Base-by-base conservation (phyloP, 2,113 vertebrate species). In the Dromaius novaehollandiae region DNA sequence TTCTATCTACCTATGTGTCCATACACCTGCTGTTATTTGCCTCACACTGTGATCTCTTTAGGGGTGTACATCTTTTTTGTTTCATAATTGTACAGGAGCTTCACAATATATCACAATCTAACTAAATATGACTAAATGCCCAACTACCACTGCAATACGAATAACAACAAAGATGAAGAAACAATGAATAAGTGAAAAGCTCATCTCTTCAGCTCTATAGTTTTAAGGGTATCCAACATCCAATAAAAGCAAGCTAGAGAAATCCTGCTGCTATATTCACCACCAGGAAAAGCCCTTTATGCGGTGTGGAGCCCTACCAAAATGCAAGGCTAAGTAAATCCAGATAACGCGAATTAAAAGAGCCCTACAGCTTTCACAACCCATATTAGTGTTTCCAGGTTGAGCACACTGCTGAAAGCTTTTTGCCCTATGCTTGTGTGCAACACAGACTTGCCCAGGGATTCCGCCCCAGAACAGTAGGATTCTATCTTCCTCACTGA, bases 71-170 rank as follows among this genome's bases (percentile, higher is more conserved):
- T 4, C 11, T 55, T 40, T 44, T 38, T 64, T 64, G 10, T 26
- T 84, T 61, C 32, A 3, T 24, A 61, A 42, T 21, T 75, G 38
- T 36, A 3, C 2, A 40, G 22, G 11, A 28, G 22, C 36, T 68
- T 16, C 15, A 58, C 10, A 58, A 66, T 16, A 11, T 26, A 63
- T 11, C 86, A 74, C 6, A 46, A 66, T 8, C 17, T 30, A 14
- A 56, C 14, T 56, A 58, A 46, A 58, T 60, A 9, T 7, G 4
- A 17, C 14, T 11, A 56, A 0, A 0, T 15, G 3, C 2, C 16
- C 10, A 75, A 51, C 15, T 7, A 50, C 8, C 14, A 22, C 28
- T 16, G 6, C 6, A 32, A 4, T 25, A 63, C 6, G 3, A 55
- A 51, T 44, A 32, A 74, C 70, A 51, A 40, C 21, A 38, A 19